A percentile compares a stretch with the other conserved stretches of the same genome.
Conservation (phyloP, 2,113 vertebrate genomes). For the Macquaria australasica region DNA sequence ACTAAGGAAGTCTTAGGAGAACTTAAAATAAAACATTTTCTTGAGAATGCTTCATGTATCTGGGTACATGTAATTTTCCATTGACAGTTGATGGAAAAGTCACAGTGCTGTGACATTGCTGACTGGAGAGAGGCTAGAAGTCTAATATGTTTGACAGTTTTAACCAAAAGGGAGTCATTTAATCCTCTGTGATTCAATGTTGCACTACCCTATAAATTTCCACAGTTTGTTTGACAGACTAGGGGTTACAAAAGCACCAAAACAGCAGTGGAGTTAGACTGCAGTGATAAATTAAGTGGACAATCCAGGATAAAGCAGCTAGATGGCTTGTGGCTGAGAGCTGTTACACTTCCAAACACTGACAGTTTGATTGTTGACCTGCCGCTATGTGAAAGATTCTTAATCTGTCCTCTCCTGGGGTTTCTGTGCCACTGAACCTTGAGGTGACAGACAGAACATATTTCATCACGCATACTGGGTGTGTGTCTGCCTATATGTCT, state of each 20-base stretch:
- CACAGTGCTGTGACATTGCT: background rate
- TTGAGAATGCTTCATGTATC: slow-evolving; percentile 16
- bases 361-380: slow-evolving; percentile 57
- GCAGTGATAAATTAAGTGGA: slow-evolving; percentile 38
- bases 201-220: slow-evolving; percentile 17
- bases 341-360: slow-evolving; percentile 40
- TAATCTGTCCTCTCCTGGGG: slow-evolving; percentile 34
- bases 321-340: slow-evolving; percentile 31
- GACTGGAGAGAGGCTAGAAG: background rate
- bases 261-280: slow-evolving; percentile 19
- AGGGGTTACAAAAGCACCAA: background rate
- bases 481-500: slow-evolving; percentile 9
- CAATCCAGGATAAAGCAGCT: slow-evolving; percentile 15
- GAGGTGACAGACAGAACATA: slow-evolving; percentile 42
- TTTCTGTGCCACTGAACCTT: slow-evolving; percentile 13
- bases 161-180: background rate
- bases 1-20: background rate
- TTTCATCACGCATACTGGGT: slow-evolving; percentile 27
- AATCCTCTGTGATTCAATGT: slow-evolving; percentile 7
- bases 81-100: background rate
- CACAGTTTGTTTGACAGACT: slow-evolving; percentile 25
- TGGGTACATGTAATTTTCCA: background rate
- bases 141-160: background rate
- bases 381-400: slow-evolving; percentile 41
- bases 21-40: background rate